These are phyloP conservation scores for Contarinia nasturtii DNA, from an alignment of 1,140 invertebrate genomes.

Conservation along the genomic window DNA sequence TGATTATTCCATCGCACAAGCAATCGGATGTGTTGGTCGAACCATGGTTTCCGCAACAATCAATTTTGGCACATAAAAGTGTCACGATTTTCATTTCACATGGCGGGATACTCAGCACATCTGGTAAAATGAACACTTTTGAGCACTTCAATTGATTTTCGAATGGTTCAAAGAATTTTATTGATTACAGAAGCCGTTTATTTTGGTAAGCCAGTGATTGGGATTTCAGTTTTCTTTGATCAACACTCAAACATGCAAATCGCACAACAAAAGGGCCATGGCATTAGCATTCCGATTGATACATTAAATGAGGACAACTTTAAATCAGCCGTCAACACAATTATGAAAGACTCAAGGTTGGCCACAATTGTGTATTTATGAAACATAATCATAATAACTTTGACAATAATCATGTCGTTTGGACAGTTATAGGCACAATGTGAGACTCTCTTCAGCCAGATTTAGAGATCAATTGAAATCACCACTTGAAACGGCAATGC, in stretches of 20 bases:
- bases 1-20: slow-evolving; percentile 20
- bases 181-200: slow-evolving; percentile 35
- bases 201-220: slow-evolving; percentile 40
- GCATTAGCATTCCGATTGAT: slow-evolving; percentile 10
- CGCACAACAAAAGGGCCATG: slow-evolving; percentile 20
- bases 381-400: background rate
- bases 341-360: slow-evolving; percentile 6
- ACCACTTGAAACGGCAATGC: slow-evolving; percentile 29
- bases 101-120: slow-evolving; percentile 41
- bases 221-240: slow-evolving; percentile 39
- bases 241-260: slow-evolving; percentile 30
- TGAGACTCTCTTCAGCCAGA: slow-evolving; percentile 17
- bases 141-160: too few relatives aligned
- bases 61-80: slow-evolving; percentile 40
- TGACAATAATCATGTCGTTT: background rate
- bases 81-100: slow-evolving; percentile 43
- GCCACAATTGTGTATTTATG: background rate
- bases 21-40: slow-evolving; percentile 30
- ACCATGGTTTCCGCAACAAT: slow-evolving; percentile 41
- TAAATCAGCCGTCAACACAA: slow-evolving; percentile 1
- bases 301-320: slow-evolving; percentile 1
- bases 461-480: slow-evolving; percentile 31
- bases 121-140: too few relatives aligned
- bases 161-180: too few relatives aligned
- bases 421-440: background rate